Conservation (phyloP, 2,888 invertebrate species). For the Neoascia interrupta region DNA sequence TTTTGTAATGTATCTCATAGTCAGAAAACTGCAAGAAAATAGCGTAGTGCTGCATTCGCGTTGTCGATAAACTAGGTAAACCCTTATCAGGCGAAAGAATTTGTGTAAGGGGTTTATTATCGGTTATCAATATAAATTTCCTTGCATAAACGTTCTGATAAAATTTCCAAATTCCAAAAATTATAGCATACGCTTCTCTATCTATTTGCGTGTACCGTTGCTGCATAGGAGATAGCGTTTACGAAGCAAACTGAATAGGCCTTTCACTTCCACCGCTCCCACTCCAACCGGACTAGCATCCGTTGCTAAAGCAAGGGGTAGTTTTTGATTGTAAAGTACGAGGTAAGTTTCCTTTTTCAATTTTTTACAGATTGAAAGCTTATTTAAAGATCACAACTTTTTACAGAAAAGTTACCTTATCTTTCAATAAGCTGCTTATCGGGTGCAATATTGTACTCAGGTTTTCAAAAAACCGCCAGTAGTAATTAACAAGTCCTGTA, state of each 20-base stretch:
- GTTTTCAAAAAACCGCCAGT: conserved; percentile 74
- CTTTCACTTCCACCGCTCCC: conserved; percentile 74
- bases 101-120: not conserved
- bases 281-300: conserved; percentile 72
- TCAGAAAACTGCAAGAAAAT: conserved; percentile 16
- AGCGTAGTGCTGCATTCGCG: not conserved
- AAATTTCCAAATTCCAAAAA: conserved; percentile 76
- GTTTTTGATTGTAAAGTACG: conserved; percentile 72
- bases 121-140: conserved; percentile 20
- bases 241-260: conserved; percentile 76
- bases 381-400: conserved; percentile 62
- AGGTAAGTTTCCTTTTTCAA: conserved; percentile 70
- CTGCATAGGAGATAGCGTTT: conserved; percentile 72
- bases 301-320: conserved; percentile 72
- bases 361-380: conserved; percentile 72
- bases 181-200: conserved; percentile 64
- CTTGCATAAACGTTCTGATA: conserved; percentile 73
- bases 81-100: not conserved
- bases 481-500: conserved; percentile 73
- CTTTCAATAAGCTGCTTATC: conserved; percentile 71
- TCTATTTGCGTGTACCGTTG: conserved; percentile 71
- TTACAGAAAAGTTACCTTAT: conserved; percentile 71
- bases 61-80: not conserved
- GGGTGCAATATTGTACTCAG: conserved; percentile 72
- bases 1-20: conserved; percentile 7